Percentiles rank a stretch among this genome's conserved stretches.
Evolutionary conservation across 2,113 vertebrate genomes (phyloP).

Genomic region (Jacana jacana): DNA sequence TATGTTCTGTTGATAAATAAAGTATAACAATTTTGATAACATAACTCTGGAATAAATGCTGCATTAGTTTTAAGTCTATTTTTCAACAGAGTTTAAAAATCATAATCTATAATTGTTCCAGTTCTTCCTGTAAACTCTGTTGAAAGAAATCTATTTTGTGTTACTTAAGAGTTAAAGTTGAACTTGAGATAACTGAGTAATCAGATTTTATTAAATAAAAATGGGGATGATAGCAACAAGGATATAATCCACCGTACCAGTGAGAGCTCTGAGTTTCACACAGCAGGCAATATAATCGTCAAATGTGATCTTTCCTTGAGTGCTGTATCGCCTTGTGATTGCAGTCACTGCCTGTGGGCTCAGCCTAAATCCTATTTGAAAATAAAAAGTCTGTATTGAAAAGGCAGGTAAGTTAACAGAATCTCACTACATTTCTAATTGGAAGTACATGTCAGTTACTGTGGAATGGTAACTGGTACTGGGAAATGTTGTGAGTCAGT

Average conservation of each 20-base stretch:
- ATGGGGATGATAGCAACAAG: neutral
- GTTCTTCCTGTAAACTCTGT: neutral
- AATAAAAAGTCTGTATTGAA: neutral
- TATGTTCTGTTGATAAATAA: neutral
- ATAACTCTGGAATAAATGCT: neutral
- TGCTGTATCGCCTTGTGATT: conserved; percentile 86
- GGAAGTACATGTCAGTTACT: neutral
- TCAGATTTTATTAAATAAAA: neutral
- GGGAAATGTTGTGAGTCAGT: neutral
- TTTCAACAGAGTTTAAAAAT: neutral
- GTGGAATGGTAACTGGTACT: neutral
- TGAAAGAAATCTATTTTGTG: neutral
- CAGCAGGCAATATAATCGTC: conserved; percentile 93
- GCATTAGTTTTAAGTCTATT: neutral
- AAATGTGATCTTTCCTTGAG: conserved; percentile 83
- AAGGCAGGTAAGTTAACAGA: neutral
- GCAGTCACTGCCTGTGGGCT: conserved; percentile 87
- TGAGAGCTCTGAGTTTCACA: conserved; percentile 87
- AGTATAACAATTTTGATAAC: neutral
- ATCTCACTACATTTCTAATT: neutral
- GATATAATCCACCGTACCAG: conserved; percentile 75
- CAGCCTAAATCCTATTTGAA: conserved; percentile 79
- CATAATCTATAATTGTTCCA: neutral
- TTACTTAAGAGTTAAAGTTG: rapidly evolving
- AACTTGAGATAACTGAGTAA: neutral